phyloP scores from a whole-genome alignment of 23 tunicate genomes.

The Styela clava region DNA sequence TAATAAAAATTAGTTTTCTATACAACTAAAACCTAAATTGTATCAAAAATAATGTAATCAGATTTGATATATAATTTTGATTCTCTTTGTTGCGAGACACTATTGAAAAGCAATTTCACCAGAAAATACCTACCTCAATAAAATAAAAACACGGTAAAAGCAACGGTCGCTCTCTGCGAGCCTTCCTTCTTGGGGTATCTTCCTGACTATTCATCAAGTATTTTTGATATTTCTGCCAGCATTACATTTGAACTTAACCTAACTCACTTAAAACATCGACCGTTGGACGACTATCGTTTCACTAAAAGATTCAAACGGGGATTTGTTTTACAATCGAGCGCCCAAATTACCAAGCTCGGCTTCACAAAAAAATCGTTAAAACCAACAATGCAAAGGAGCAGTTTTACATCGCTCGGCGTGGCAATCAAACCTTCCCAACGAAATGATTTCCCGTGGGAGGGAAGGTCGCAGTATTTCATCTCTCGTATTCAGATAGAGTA shows the following conservation, averaged over 20 bases:
- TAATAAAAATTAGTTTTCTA: too few relatives aligned
- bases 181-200: neutral
- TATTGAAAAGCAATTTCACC: too few relatives aligned
- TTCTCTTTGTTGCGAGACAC: too few relatives aligned
- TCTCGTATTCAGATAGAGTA: neutral
- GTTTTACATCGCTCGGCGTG: too few relatives aligned
- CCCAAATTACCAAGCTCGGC: neutral
- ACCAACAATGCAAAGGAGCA: neutral
- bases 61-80: too few relatives aligned
- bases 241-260: too few relatives aligned
- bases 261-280: too few relatives aligned
- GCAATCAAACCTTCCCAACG: too few relatives aligned
- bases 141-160: conserved; percentile 23
- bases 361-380: neutral
- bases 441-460: neutral
- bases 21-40: too few relatives aligned
- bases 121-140: conserved; percentile 14
- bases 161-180: neutral
- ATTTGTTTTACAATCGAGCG: neutral
- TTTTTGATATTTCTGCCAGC: too few relatives aligned
- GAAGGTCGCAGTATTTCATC: neutral
- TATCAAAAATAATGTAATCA: too few relatives aligned
- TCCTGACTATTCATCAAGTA: neutral
- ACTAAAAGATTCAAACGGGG: neutral
- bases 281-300: too few relatives aligned